Base-by-base conservation (phyloP, 2,113 vertebrate species). In the Archocentrus centrarchus region DNA sequence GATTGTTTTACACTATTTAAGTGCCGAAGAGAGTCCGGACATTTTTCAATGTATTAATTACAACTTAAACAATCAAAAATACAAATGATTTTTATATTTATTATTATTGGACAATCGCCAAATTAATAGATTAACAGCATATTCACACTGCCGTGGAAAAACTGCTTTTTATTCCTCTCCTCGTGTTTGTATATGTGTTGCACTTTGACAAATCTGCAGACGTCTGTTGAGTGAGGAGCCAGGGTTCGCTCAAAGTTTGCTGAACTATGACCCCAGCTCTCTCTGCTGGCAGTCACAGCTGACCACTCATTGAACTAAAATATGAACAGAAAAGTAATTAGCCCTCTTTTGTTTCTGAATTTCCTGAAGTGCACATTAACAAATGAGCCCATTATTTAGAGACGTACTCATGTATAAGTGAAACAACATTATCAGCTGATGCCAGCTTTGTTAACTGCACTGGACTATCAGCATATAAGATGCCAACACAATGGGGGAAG, bases 1-100 rank as follows among this genome's bases (percentile, higher is more conserved):
- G 47, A 70, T 81, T 73, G 62, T 50, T 84, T 73, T 15, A 9
- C 50, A 66, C 59, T 8, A 11, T 63, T 32, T 55, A 77, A 11
- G 4, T 3, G 13, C 62, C 53, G 44, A 2, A 73, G 20, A 27
- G 66, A 70, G 44, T 53, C 44, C 11, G 15, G 17, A 17, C 47
- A 20, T 27, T 73, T 9, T 41, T 10, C 9, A 3, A 17, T 60
- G 11, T 53, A 35, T 22, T 1, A 35, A 47, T 5, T 53, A 1
- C 20, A 78, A 59, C 55, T 59, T 20, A 59, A 13, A 35, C 39
- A 24, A 60, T 17, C 11, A 75, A 35, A 59, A 77, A 14, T 57
- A 15, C 58, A 73, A 14, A 61, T 2, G 6, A 27, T 30, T 73
- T 75, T 39, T 22, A 24, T 24, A 9, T 44, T 20, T 73, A 15